Percentiles rank a stretch among this genome's conserved stretches.
These are phyloP conservation scores for Excalfactoria chinensis DNA, from an alignment of 2,113 vertebrate species.

Conservation along the genomic window DNA sequence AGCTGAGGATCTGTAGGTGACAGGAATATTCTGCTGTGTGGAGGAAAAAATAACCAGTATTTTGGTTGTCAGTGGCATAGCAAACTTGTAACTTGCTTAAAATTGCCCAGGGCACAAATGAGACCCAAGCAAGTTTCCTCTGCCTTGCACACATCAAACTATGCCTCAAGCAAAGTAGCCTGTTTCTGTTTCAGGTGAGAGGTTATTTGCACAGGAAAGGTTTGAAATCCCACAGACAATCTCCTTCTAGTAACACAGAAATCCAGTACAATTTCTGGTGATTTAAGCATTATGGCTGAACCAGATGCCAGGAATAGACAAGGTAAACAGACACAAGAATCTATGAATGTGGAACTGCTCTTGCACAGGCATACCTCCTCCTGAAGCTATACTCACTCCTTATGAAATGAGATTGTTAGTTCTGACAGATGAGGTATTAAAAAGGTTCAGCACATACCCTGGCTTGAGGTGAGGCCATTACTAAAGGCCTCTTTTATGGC, in stretches of 20 bases:
- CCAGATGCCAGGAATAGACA: background rate
- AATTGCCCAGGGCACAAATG: background rate
- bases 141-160: background rate
- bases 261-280: background rate
- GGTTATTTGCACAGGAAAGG: background rate
- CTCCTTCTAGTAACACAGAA: background rate
- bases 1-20: background rate
- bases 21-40: background rate
- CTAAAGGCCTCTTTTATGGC: background rate
- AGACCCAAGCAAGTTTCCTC: background rate
- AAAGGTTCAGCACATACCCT: background rate
- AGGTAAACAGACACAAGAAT: background rate
- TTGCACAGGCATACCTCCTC: background rate
- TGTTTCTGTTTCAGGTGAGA: background rate
- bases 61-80: background rate
- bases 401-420: background rate
- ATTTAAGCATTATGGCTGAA: background rate
- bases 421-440: background rate
- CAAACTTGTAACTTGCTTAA: background rate
- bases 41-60: background rate
- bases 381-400: rapidly evolving
- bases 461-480: background rate
- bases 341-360: rapidly evolving
- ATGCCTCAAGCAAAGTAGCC: background rate
- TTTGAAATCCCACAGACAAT: background rate